These are phyloP conservation scores for Sceloporus undulatus DNA, from an alignment of 2,113 vertebrate genomes.

Conservation along the genomic window DNA sequence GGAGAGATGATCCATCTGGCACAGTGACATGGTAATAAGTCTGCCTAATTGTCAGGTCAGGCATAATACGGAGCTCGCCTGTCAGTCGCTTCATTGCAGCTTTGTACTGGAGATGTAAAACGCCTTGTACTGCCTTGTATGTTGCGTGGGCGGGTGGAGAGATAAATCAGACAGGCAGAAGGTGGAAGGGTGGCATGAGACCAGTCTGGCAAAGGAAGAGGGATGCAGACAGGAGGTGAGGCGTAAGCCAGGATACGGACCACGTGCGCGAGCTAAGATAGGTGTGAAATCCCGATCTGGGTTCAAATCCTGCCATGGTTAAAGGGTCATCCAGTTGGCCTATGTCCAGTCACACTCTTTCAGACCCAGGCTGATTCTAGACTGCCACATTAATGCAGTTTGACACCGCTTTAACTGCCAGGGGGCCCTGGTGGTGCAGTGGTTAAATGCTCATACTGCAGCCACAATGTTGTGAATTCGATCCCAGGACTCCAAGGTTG, in stretches of 20 bases:
- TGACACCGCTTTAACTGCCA: too few species aligned
- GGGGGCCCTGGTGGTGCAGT: too few species aligned
- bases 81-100: conserved; percentile 68
- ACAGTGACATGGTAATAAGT: conserved; percentile 76
- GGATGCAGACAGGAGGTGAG: background rate
- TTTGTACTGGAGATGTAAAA: conserved; percentile 60
- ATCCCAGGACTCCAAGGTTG: too few species aligned
- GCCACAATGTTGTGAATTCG: too few species aligned
- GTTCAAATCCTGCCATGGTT: background rate
- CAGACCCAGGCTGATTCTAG: too few species aligned
- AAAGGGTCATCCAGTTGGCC: too few species aligned
- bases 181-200: background rate
- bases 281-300: too few species aligned
- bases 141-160: background rate
- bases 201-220: background rate
- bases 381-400: too few species aligned
- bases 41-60: conserved; percentile 81
- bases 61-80: conserved; percentile 72
- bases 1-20: conserved; percentile 79
- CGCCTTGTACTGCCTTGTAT: background rate
- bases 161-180: conserved; percentile 3
- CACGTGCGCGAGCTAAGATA: too few species aligned
- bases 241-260: too few species aligned
- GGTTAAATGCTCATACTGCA: too few species aligned
- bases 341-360: too few species aligned